Evolutionary conservation across 2,113 vertebrate genomes (phyloP).

Genomic region (Sphyrna mokarran): DNA sequence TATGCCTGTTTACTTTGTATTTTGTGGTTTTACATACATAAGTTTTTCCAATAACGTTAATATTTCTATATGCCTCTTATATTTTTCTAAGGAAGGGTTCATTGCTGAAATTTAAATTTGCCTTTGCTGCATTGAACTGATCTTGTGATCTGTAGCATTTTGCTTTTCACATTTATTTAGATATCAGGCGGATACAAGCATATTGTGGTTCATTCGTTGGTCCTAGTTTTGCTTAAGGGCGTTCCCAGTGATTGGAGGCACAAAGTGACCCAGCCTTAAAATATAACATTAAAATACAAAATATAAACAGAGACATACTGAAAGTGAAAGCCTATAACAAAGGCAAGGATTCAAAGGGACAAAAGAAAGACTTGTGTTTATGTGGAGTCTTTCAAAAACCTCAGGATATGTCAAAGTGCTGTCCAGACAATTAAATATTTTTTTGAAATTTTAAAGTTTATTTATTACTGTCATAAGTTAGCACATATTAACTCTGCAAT

Average conservation of each 20-base stretch:
- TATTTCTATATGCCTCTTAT: not conserved
- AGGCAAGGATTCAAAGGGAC: not conserved
- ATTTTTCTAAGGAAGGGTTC: not conserved
- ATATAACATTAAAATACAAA: not conserved
- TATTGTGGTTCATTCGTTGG: not conserved
- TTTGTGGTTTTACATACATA: no score
- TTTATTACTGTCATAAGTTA: no score
- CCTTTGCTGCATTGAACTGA: not conserved
- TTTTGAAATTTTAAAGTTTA: not conserved
- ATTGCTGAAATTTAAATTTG: not conserved
- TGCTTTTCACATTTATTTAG: not conserved
- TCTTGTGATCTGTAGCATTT: not conserved
- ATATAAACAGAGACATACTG: not conserved
- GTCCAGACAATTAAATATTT: not conserved
- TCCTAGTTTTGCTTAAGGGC: not conserved
- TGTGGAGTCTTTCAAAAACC: not conserved
- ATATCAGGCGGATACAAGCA: not conserved
- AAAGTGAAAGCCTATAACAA: not conserved
- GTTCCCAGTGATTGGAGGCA: not conserved
- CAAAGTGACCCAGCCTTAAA: not conserved
- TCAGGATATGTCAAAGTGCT: not conserved
- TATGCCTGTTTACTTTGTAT: not conserved
- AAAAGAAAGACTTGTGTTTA: not conserved
- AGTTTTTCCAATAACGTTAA: not conserved
- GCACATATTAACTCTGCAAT: no score